A percentile compares a stretch with the other conserved stretches of the same genome.
Evolutionary conservation across 2,797 vertebrate genomes (phyloP).

Genomic region (Danio choprae): DNA sequence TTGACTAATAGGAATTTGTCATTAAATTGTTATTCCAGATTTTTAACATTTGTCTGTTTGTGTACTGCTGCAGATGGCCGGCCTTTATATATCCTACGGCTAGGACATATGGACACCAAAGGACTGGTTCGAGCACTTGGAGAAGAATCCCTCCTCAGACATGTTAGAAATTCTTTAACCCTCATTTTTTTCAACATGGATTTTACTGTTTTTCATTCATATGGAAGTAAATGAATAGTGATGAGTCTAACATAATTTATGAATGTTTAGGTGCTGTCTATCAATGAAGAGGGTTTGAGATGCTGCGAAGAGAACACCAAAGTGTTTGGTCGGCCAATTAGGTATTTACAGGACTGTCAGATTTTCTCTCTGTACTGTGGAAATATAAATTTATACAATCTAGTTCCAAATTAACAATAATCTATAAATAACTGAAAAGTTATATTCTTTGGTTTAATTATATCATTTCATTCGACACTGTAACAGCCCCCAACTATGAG

Average conservation of each 20-base stretch:
- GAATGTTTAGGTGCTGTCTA: conserved; percentile 83
- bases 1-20: not conserved
- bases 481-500: no score
- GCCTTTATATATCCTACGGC: conserved; percentile 91
- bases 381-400: no score
- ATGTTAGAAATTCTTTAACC: conserved; percentile 78
- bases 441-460: no score
- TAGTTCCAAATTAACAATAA: no score
- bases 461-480: no score
- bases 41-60: not conserved
- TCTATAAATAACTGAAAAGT: no score
- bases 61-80: conserved; percentile 81
- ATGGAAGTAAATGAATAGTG: not conserved
- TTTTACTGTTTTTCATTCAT: not conserved
- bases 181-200: not conserved
- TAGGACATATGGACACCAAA: conserved; percentile 99
- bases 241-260: not conserved
- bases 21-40: not conserved
- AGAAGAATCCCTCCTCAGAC: conserved; percentile 95
- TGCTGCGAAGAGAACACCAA: conserved; percentile 90
- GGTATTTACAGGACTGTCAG: conserved; percentile 68
- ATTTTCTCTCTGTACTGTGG: not conserved
- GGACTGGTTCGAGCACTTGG: conserved; percentile 95
- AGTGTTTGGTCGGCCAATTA: conserved; percentile 89
- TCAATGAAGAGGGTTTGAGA: conserved; percentile 88